Base-by-base conservation (phyloP, 2,797 vertebrate genomes). In the Bradypodion ventrale region DNA sequence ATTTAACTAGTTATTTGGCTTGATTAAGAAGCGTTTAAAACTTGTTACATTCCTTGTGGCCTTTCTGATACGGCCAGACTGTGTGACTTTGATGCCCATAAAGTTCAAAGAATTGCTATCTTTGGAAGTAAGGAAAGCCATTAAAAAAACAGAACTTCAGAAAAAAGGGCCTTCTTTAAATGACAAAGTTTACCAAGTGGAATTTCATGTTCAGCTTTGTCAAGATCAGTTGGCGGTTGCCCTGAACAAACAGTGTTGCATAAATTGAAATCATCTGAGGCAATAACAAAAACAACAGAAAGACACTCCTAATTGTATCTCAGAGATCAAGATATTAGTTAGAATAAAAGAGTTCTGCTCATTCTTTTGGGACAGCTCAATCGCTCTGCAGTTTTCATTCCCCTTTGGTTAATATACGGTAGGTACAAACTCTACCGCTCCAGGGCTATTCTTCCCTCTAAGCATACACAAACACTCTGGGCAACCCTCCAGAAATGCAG, bases 221-320 rank as follows among this genome's bases (percentile, higher is more conserved):
- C 0, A 1, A 85, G 85, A 90, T 90, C 87, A 89, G 90, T 90
- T 82, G 78, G 88, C 84, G 87, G 90, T 86, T 85, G 87, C 83
- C 84, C 82, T 94, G 84, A 92, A 83, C 87, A 92, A 93, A 92
- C 83, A 91, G 80, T 72, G 82, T 90, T 93, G 89, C 92, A 92
- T 91, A 91, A 94, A 91, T 79, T 90, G 91, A 92, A 91, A 91
- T 89, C 82, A 83, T 91, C 83, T 79, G 15, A 0, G 56, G 79
- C 73, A 70, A 73, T 49, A 32, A 35, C 73, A 52, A 68, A 88
- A 90, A 85, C 89, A 0, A 0, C 75, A 89, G 85, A 79, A 82
- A 85, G 85, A 81, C 90, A 92, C 83, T 0, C 90, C 92, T 89
- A 80, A 79, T 56, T 83, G 46, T 4, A 76, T 80, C 44, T 40